Evolutionary conservation across 1,140 invertebrate species (phyloP).

Genomic region (Dufourea novaeangliae): DNA sequence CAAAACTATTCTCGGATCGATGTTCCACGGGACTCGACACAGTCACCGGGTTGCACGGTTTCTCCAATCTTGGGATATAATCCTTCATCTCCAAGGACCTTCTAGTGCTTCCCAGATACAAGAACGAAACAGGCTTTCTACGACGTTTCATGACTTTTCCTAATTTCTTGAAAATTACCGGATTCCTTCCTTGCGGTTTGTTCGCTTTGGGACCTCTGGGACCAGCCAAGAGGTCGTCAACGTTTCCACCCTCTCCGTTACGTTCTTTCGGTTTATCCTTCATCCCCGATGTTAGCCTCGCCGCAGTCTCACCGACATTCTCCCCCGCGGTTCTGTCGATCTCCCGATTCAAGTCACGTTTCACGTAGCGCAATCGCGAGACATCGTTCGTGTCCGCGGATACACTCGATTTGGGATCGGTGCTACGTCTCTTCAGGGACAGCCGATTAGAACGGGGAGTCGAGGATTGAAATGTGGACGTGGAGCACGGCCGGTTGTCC

Average conservation of each 20-base stretch:
- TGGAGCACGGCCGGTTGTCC: too few relatives aligned
- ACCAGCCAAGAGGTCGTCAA: fast-evolving
- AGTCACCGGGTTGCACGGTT: not conserved
- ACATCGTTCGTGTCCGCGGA: not conserved
- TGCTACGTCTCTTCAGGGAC: slow-evolving; percentile 17
- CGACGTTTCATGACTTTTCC: slow-evolving; percentile 39
- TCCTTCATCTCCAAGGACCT: fast-evolving
- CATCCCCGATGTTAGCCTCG: not conserved
- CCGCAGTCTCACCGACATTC: too few relatives aligned
- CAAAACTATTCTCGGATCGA: not conserved
- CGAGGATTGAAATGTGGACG: not conserved
- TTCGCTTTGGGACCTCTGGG: not conserved
- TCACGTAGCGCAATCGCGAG: slow-evolving; percentile 2
- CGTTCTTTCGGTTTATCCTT: too few relatives aligned
- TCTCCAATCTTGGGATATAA: not conserved
- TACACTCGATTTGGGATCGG: not conserved
- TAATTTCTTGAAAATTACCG: slow-evolving; percentile 51
- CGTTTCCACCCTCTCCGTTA: too few relatives aligned
- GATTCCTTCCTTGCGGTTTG: not conserved
- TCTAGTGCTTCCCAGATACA: slow-evolving; percentile 4
- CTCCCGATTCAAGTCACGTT: slow-evolving; percentile 32
- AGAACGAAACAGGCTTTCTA: not conserved
- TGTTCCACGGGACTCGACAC: not conserved
- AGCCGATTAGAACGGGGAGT: not conserved
- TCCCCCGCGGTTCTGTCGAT: not conserved